Evolutionary conservation across 1,140 invertebrate genomes (phyloP).

Genomic region (Hyposmocoma kahamanoa): DNA sequence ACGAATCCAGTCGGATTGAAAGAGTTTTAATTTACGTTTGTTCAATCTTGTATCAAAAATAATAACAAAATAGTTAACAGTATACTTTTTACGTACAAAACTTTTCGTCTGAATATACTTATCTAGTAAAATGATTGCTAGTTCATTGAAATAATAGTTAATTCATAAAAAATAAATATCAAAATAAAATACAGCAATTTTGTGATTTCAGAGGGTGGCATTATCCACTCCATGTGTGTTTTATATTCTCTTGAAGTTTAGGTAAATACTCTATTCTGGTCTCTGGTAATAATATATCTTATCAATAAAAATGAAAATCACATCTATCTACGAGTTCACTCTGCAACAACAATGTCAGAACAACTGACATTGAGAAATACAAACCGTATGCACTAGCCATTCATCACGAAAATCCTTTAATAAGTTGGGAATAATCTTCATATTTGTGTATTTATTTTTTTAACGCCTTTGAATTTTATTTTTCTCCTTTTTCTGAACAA

Average conservation of each 20-base stretch:
- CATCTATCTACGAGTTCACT: not conserved
- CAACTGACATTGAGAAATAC: no score
- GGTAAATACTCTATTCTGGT: not conserved
- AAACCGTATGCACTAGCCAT: slow-evolving; percentile 43
- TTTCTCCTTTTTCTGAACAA: slow-evolving; percentile 20
- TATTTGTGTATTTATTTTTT: slow-evolving; percentile 14
- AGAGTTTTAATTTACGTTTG: no score
- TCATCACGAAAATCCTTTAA: slow-evolving; percentile 45
- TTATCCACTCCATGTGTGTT: not conserved
- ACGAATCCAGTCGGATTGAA: no score
- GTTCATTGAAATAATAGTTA: no score
- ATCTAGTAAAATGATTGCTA: no score
- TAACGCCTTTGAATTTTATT: slow-evolving; percentile 12
- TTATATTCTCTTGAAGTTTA: not conserved
- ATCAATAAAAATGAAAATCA: not conserved
- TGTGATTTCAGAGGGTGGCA: no score
- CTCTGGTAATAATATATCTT: not conserved
- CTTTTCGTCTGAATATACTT: no score
- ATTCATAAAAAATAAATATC: no score
- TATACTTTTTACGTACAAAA: no score
- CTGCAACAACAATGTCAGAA: no score
- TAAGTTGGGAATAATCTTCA: slow-evolving; percentile 52
- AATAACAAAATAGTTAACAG: no score
- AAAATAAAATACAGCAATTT: not conserved
- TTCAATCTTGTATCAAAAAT: no score